These are phyloP conservation scores for Linepithema humile DNA, from an alignment of 1,140 invertebrate genomes.

Conservation along the genomic window DNA sequence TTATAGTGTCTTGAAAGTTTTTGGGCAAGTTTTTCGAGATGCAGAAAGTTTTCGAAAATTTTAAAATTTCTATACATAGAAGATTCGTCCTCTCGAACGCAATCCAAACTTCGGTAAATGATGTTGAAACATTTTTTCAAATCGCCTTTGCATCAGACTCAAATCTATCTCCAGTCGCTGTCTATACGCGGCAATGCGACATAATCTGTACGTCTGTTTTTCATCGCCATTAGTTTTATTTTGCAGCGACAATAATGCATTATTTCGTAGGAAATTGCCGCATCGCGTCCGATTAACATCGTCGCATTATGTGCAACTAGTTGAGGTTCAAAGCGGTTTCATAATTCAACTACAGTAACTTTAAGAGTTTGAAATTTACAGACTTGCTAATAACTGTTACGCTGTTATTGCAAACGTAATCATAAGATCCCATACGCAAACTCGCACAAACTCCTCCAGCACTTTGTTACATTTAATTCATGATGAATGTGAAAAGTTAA, in stretches of 20 bases:
- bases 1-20: too few species aligned
- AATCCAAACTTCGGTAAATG: background rate
- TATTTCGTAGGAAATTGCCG: slow-evolving; percentile 42
- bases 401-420: background rate
- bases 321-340: slow-evolving; percentile 14
- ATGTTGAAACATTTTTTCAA: background rate
- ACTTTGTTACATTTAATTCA: background rate
- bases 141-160: background rate
- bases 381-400: slow-evolving; percentile 3
- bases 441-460: background rate
- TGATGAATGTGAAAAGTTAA: background rate
- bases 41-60: slow-evolving; percentile 21
- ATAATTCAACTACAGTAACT: background rate
- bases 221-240: slow-evolving; percentile 5
- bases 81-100: background rate
- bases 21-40: too few species aligned
- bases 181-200: background rate
- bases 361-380: background rate
- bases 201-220: slow-evolving; percentile 7
- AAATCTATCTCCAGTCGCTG: background rate
- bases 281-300: slow-evolving; percentile 20
- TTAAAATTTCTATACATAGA: background rate
- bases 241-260: slow-evolving; percentile 34
- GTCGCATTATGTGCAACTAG: background rate
- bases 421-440: background rate